Evolutionary conservation across 2,797 vertebrate species (phyloP).

Genomic region (Australoheros facetus): DNA sequence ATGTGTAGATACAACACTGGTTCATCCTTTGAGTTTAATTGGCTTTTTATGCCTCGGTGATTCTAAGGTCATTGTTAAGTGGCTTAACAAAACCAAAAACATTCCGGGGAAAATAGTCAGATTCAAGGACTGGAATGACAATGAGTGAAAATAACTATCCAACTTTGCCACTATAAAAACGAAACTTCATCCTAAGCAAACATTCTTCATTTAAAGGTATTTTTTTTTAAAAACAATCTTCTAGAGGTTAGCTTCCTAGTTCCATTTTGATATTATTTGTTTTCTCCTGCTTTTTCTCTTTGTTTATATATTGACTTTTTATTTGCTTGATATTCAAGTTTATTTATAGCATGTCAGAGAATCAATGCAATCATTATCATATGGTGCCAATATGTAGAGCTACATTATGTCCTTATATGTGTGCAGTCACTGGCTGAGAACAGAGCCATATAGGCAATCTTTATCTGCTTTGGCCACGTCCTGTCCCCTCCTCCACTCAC

Average conservation of each 20-base stretch:
- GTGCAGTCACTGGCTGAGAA: constrained; percentile 5
- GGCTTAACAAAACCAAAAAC: background rate
- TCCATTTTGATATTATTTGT: background rate
- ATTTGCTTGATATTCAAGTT: background rate
- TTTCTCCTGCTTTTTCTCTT: background rate
- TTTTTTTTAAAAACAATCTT: background rate
- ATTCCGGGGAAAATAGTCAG: background rate
- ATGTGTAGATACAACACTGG: background rate
- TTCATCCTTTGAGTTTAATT: background rate
- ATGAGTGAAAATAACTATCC: background rate
- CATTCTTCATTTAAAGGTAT: background rate
- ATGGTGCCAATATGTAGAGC: background rate
- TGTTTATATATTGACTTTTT: background rate
- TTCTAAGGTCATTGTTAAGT: background rate
- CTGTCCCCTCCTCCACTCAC: constrained; percentile 53
- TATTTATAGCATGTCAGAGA: background rate
- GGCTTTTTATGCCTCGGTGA: accelerated
- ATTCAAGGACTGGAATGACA: background rate
- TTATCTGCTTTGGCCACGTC: constrained; percentile 52
- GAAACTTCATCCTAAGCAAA: background rate
- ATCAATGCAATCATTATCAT: background rate
- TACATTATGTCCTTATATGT: background rate
- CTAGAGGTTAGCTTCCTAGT: accelerated
- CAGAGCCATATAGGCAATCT: constrained; percentile 18
- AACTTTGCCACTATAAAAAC: too few relatives aligned